Evolutionary conservation across 2,113 vertebrate genomes (phyloP), one percentile per base, ranked within the genome.

Genomic region (Desmodus rotundus): DNA sequence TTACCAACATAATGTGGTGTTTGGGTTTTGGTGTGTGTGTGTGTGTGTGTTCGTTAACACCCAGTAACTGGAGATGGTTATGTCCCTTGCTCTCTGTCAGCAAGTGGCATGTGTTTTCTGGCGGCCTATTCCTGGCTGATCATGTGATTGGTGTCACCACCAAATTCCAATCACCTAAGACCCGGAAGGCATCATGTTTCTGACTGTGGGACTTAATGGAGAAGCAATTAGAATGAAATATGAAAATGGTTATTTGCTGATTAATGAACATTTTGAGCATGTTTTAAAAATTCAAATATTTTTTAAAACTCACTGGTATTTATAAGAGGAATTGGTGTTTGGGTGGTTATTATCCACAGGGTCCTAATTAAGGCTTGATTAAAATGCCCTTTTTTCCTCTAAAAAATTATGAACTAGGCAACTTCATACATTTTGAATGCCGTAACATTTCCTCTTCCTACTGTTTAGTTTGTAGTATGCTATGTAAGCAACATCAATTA

Each of bases 241-340:
- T 98, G 98, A 97, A 98, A 98, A 98, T 98, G 98, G 98, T 97
- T 98, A 98, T 98, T 98, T 98, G 97, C 98, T 98, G 97, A 98
- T 98, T 98, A 98, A 98, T 98, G 98, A 98, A 98, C 98, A 98
- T 98, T 98, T 98, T 97, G 97, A 98, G 95, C 93, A 92, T 94
- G 95, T 98, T 98, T 98, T 94, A 0, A 98, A 98, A 98, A 97
- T 89, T 98, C 96, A 97, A 85, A 98, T 98, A 97, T 98, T 97
- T 98, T 41, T 0, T 77, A 98, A 97, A 98, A 97, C 96, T 98
- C 93, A 97, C 97, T 97, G 95, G 96, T 98, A 97, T 97, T 98
- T 97, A 43, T 96, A 98, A 98, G 97, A 97, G 97, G 95, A 95
- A 97, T 97, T 98, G 97, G 93, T 96, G 97, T 98, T 98, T 97